phyloP scores from a whole-genome alignment of 2,888 invertebrate genomes.

The Aphodius sticticus region DNA sequence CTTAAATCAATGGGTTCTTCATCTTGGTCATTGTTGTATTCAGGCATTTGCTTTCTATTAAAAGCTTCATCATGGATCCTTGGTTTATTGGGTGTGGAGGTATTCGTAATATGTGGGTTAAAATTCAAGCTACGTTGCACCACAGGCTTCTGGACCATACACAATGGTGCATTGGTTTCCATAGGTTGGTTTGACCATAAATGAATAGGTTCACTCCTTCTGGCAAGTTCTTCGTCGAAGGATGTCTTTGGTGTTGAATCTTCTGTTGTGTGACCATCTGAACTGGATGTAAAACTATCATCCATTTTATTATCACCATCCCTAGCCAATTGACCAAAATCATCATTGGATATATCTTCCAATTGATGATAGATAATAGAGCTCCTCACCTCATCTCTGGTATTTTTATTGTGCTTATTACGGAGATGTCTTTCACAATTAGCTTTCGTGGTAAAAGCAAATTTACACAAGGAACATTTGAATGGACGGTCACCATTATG shows the following conservation, averaged over 20 bases:
- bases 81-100: slow-evolving; percentile 49
- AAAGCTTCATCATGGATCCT: slow-evolving; percentile 66
- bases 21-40: slow-evolving; percentile 58
- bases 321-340: slow-evolving; percentile 65
- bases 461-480: slow-evolving; percentile 92
- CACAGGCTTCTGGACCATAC: slow-evolving; percentile 42
- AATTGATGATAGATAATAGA: slow-evolving; percentile 88
- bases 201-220: slow-evolving; percentile 27
- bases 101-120: slow-evolving; percentile 46
- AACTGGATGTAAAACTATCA: slow-evolving; percentile 34
- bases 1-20: slow-evolving; percentile 66
- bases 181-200: slow-evolving; percentile 37
- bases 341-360: slow-evolving; percentile 83
- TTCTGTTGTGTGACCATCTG: slow-evolving; percentile 46
- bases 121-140: slow-evolving; percentile 23
- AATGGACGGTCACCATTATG: slow-evolving; percentile 96
- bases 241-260: slow-evolving; percentile 53
- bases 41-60: slow-evolving; percentile 67
- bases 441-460: slow-evolving; percentile 96
- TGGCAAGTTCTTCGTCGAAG: slow-evolving; percentile 24
- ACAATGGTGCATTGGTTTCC: slow-evolving; percentile 40
- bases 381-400: slow-evolving; percentile 87
- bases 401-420: slow-evolving; percentile 87
- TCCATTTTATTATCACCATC: slow-evolving; percentile 63
- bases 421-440: slow-evolving; percentile 95